Evolutionary conservation across 2,888 invertebrate species (phyloP).

Genomic region (Hemistola chrysoprasaria): DNA sequence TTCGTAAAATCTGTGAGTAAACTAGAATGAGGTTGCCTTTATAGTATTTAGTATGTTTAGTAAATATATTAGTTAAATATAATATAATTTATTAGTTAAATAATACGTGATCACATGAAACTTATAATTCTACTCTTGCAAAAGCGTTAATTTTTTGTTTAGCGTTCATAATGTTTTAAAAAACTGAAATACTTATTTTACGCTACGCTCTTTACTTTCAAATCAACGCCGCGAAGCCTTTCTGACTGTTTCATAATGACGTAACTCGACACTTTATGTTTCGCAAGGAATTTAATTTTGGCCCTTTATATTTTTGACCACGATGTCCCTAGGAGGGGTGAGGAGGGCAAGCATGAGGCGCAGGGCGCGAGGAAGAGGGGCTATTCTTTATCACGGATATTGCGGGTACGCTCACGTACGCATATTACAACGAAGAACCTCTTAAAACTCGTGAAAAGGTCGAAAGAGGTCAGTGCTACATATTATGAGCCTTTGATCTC

Average conservation of each 20-base stretch:
- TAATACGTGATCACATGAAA: too few relatives aligned
- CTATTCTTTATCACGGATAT: conserved; percentile 57
- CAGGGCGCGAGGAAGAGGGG: conserved; percentile 17
- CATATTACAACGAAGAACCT: conserved; percentile 63
- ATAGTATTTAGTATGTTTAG: too few relatives aligned
- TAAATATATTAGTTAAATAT: too few relatives aligned
- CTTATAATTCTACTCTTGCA: too few relatives aligned
- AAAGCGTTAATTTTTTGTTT: too few relatives aligned
- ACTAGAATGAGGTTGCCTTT: too few relatives aligned
- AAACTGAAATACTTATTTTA: conserved; percentile 19
- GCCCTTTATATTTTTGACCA: conserved; percentile 74
- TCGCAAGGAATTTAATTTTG: conserved; percentile 72
- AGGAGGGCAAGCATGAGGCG: conserved; percentile 18
- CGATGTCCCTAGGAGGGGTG: conserved; percentile 30
- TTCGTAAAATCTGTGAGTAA: too few relatives aligned
- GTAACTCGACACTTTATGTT: conserved; percentile 77
- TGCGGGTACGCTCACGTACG: conserved; percentile 60
- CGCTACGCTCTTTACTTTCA: conserved; percentile 8
- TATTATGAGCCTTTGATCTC: conserved; percentile 49
- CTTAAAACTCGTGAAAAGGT: conserved; percentile 67
- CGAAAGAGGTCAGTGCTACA: conserved; percentile 49
- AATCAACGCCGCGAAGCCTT: conserved; percentile 11
- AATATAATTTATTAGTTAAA: too few relatives aligned
- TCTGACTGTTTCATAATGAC: conserved; percentile 52
- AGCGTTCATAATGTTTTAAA: conserved; percentile 21